These are phyloP conservation scores for Biston stratarius DNA, from an alignment of 2,888 invertebrate genomes.

Conservation along the genomic window DNA sequence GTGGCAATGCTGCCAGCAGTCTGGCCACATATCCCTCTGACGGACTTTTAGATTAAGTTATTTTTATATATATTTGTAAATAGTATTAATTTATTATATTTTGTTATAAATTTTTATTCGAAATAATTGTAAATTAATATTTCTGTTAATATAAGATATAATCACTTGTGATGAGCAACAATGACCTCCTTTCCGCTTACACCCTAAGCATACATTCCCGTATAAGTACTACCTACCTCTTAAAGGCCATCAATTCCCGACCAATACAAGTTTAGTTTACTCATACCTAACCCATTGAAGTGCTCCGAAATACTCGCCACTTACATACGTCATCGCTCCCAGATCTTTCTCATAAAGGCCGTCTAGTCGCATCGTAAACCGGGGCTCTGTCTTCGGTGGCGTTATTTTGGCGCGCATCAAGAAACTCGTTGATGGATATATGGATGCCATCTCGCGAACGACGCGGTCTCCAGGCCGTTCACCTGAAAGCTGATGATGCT, in stretches of 20 bases:
- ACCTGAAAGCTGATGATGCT: slow-evolving; percentile 80
- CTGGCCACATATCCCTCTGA: no score
- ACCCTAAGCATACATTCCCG: no score
- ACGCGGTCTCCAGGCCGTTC: slow-evolving; percentile 77
- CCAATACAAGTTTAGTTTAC: neutral
- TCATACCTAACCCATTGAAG: slow-evolving; percentile 46
- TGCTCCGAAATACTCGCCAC: slow-evolving; percentile 73
- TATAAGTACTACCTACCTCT: neutral
- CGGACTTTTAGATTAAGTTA: no score
- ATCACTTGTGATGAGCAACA: no score
- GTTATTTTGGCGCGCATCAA: slow-evolving; percentile 86
- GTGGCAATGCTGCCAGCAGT: no score
- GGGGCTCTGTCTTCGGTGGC: slow-evolving; percentile 76
- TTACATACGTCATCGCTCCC: slow-evolving; percentile 76
- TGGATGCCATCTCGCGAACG: slow-evolving; percentile 78
- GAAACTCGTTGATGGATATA: slow-evolving; percentile 81
- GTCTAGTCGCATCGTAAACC: slow-evolving; percentile 76
- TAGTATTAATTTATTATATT: no score
- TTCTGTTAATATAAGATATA: no score
- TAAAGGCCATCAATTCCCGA: neutral
- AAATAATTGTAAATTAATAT: no score
- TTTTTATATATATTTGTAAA: no score
- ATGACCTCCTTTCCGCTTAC: no score
- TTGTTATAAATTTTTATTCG: no score
- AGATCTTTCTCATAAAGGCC: slow-evolving; percentile 57